phyloP scores from a whole-genome alignment of 2,888 invertebrate genomes.

The Callimorpha dominula region DNA sequence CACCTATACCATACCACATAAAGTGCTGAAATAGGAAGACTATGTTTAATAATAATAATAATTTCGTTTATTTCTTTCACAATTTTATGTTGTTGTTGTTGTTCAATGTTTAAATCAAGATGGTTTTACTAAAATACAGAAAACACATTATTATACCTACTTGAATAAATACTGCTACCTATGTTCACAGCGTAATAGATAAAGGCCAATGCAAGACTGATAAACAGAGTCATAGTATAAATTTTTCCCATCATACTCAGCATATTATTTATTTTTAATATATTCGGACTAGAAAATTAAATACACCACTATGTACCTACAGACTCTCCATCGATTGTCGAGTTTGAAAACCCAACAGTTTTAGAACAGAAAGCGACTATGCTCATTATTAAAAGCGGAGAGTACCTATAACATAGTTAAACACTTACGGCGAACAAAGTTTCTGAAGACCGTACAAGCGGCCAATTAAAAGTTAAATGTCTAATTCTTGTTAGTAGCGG shows the following conservation, averaged over 20 bases:
- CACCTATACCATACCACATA: no score
- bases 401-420: slow-evolving; percentile 77
- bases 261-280: not conserved
- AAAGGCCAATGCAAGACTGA: no score
- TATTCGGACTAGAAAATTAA: not conserved
- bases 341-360: slow-evolving; percentile 37
- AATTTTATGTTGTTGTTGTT: no score
- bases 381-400: slow-evolving; percentile 66
- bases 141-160: not conserved
- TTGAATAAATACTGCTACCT: not conserved
- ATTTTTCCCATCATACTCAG: no score
- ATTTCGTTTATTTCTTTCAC: no score
- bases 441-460: slow-evolving; percentile 83
- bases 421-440: slow-evolving; percentile 81
- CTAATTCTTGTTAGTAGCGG: slow-evolving; percentile 84
- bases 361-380: slow-evolving; percentile 54
- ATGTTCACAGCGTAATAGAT: no score
- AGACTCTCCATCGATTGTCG: slow-evolving; percentile 26
- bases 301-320: slow-evolving; percentile 1
- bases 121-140: not conserved
- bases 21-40: no score
- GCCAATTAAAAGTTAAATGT: slow-evolving; percentile 87
- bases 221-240: no score
- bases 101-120: no score
- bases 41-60: no score